Evolutionary conservation across 2,797 vertebrate species (phyloP).

Genomic region (Gorsachius magnificus): DNA sequence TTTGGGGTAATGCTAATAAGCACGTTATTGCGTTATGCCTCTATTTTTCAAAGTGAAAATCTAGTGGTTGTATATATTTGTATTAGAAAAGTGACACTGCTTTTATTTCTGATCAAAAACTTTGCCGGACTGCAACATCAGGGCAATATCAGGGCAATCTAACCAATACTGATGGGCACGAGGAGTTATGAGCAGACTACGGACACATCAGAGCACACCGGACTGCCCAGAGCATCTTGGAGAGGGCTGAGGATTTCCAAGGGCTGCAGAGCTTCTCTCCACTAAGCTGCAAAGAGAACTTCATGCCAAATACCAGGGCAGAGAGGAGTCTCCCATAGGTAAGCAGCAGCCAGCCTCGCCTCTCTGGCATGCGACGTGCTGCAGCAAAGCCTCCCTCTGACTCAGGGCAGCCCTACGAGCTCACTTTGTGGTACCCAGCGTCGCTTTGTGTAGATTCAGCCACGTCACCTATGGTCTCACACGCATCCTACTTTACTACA

Average conservation of each 20-base stretch:
- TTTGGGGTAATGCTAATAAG: constrained; percentile 15
- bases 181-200: not conserved
- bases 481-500: not conserved
- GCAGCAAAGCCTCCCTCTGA: not conserved
- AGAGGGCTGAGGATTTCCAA: not conserved
- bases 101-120: not conserved
- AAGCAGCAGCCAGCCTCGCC: not conserved
- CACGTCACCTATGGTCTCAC: not conserved
- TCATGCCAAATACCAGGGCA: not conserved
- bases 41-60: not conserved
- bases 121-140: not conserved
- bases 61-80: not conserved
- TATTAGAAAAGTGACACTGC: not conserved
- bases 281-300: not conserved
- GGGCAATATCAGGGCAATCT: not conserved
- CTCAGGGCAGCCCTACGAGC: not conserved
- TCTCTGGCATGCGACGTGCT: rapidly evolving
- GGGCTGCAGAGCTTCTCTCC: not conserved
- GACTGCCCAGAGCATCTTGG: not conserved
- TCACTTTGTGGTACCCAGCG: not conserved
- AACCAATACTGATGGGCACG: not conserved
- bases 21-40: not conserved
- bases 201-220: not conserved
- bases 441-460: not conserved
- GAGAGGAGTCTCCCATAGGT: not conserved